A percentile compares a stretch with the other conserved stretches of the same genome.
phyloP scores from a whole-genome alignment of 2,797 vertebrate species.

The Odontamblyopus lacepedii region DNA sequence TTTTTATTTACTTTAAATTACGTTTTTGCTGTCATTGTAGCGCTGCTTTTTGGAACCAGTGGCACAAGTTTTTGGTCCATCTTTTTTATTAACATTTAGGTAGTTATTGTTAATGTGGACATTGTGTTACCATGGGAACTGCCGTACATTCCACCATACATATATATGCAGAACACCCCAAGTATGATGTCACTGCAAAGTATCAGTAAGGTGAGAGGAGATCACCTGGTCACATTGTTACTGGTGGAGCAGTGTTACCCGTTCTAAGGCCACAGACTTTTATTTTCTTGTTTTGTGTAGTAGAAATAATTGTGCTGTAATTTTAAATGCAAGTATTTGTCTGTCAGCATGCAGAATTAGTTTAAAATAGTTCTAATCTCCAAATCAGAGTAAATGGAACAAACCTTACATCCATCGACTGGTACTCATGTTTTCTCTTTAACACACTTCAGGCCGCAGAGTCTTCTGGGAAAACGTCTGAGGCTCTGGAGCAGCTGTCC shows the following conservation, averaged over 20 bases:
- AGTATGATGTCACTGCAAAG: no score
- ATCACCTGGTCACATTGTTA: background rate
- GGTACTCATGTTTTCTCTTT: background rate
- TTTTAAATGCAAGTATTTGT: slow-evolving; percentile 23
- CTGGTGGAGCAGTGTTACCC: slow-evolving; percentile 24
- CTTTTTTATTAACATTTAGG: no score
- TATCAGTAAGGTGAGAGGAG: no score
- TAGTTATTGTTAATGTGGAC: no score
- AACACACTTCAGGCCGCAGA: slow-evolving; percentile 76
- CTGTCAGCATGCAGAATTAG: slow-evolving; percentile 46
- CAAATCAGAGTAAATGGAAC: background rate
- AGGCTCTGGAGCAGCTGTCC: slow-evolving; percentile 83
- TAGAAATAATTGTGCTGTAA: slow-evolving; percentile 19
- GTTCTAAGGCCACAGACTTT: slow-evolving; percentile 73
- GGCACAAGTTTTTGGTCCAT: no score
- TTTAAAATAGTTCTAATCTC: background rate
- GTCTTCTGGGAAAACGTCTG: slow-evolving; percentile 79
- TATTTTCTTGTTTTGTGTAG: slow-evolving; percentile 16
- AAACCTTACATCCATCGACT: background rate
- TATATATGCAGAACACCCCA: no score
- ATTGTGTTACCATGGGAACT: no score
- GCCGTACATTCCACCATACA: no score
- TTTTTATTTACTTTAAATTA: no score
- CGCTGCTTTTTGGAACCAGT: no score
- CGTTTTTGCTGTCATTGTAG: no score